phyloP scores from a whole-genome alignment of 2,888 invertebrate genomes.

The Drosophila pseudotakahashii region DNA sequence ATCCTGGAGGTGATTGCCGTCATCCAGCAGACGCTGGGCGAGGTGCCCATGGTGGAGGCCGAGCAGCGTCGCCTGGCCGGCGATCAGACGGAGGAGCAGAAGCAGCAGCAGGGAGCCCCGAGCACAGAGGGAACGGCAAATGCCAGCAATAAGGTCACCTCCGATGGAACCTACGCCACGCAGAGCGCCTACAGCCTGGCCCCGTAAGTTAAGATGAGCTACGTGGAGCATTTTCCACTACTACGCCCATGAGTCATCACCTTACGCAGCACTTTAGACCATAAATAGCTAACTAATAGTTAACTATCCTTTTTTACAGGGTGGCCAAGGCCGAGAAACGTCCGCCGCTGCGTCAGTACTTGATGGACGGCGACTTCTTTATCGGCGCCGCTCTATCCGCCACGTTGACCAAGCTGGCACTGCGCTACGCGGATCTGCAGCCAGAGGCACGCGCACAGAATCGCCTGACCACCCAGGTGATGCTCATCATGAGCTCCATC shows the following conservation, averaged over 20 bases:
- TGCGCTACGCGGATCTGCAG: constrained; percentile 87
- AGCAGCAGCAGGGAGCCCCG: constrained; percentile 45
- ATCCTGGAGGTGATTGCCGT: constrained; percentile 92
- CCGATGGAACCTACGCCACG: constrained; percentile 99
- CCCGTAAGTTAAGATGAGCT: constrained; percentile 85
- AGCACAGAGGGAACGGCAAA: constrained; percentile 44
- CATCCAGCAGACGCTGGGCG: constrained; percentile 90
- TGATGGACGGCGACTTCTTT: constrained; percentile 98
- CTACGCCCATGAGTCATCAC: background rate
- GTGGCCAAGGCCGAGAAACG: constrained; percentile 88
- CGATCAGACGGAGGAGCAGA: constrained; percentile 86
- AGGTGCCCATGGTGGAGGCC: constrained; percentile 87
- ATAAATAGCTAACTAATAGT: background rate
- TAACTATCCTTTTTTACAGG: constrained; percentile 67
- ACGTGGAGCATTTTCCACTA: no score
- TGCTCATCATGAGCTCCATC: constrained; percentile 94
- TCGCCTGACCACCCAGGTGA: constrained; percentile 90
- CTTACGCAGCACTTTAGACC: background rate
- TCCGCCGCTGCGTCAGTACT: constrained; percentile 93
- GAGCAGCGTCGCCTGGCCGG: constrained; percentile 91
- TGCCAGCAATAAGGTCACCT: constrained; percentile 89
- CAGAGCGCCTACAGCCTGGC: constrained; percentile 97
- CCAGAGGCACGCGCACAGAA: constrained; percentile 85
- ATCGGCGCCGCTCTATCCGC: constrained; percentile 96
- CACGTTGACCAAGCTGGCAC: constrained; percentile 94